Percentiles rank a stretch among this genome's conserved stretches.
These are phyloP conservation scores for Vombatus ursinus DNA, from an alignment of 2,113 vertebrate genomes.

Conservation along the genomic window DNA sequence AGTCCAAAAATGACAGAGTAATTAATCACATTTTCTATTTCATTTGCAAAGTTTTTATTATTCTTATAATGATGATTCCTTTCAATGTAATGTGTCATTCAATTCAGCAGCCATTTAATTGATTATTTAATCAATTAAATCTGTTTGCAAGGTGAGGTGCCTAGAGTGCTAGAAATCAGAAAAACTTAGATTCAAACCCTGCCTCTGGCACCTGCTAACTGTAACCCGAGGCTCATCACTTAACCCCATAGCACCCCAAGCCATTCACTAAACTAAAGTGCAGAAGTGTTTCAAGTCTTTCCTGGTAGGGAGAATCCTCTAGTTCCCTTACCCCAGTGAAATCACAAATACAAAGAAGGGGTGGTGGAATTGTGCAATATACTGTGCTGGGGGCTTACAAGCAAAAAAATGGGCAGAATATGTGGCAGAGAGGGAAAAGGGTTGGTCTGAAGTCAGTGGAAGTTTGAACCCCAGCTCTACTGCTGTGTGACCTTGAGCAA, in stretches of 20 bases:
- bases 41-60: neutral
- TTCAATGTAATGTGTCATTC: neutral
- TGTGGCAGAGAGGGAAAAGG: neutral
- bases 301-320: neutral
- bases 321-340: neutral
- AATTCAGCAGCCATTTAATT: neutral
- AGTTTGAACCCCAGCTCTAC: neutral
- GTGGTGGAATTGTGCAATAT: neutral
- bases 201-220: neutral
- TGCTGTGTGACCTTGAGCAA: neutral
- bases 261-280: neutral
- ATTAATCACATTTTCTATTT: neutral
- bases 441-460: neutral
- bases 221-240: neutral
- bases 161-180: neutral
- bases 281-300: neutral
- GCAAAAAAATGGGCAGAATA: neutral
- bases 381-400: neutral
- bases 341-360: neutral
- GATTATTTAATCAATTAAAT: neutral
- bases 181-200: neutral
- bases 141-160: neutral
- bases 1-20: neutral
- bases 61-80: neutral
- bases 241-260: neutral